Evolutionary conservation across 2,888 invertebrate species (phyloP).

Genomic region (Cybosia mesomella): DNA sequence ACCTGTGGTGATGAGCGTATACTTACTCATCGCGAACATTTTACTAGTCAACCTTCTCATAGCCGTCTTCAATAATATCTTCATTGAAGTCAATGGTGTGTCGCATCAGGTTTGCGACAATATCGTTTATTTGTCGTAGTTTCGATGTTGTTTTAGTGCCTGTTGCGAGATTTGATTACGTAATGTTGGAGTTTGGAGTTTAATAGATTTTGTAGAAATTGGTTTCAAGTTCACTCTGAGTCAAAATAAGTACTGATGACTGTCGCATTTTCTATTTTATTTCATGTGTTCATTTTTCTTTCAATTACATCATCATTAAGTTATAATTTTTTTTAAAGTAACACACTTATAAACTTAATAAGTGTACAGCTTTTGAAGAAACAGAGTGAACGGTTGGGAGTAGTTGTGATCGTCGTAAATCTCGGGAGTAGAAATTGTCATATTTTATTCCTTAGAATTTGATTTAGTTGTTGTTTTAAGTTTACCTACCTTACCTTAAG

Average conservation of each 20-base stretch:
- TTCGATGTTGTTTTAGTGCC: conserved; percentile 67
- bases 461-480: conserved; percentile 3
- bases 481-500: not conserved
- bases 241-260: not conserved
- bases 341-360: not conserved
- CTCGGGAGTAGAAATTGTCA: conserved; percentile 15
- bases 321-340: not conserved
- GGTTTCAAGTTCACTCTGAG: conserved; percentile 25
- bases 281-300: not conserved
- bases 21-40: conserved; percentile 98
- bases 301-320: not conserved
- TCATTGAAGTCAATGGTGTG: conserved; percentile 97
- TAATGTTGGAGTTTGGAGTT: conserved; percentile 37
- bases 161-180: conserved; percentile 83
- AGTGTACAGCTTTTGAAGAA: not conserved
- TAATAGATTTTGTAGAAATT: conserved; percentile 28
- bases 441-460: not conserved
- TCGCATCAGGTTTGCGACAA: conserved; percentile 94
- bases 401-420: conserved; percentile 17
- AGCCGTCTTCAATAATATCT: conserved; percentile 99
- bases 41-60: conserved; percentile 98
- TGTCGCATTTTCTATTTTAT: not conserved
- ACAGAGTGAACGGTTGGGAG: conserved; percentile 2
- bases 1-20: conserved; percentile 98
- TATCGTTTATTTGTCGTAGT: conserved; percentile 60